These are phyloP conservation scores for Ips typographus DNA, from an alignment of 1,140 invertebrate genomes.

Conservation along the genomic window DNA sequence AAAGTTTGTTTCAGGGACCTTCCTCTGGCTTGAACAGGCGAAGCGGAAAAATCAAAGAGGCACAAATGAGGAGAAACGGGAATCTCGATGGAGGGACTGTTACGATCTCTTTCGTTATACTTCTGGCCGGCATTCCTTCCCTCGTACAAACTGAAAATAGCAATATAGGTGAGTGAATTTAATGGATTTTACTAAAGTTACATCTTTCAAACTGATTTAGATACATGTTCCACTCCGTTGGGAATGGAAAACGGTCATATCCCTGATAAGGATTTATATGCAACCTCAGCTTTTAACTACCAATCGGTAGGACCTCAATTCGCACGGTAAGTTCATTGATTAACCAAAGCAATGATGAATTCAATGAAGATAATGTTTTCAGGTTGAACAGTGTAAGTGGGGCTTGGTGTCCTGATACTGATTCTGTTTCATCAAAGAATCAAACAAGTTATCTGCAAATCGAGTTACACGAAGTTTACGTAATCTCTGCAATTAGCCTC, in stretches of 20 bases:
- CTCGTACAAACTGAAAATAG: background rate
- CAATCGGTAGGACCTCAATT: background rate
- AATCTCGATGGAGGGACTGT: background rate
- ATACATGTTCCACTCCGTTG: background rate
- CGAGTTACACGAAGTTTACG: background rate
- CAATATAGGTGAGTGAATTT: background rate
- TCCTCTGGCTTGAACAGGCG: background rate
- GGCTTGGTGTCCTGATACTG: conserved; percentile 1
- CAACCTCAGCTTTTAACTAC: background rate
- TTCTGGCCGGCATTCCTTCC: background rate
- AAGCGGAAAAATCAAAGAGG: background rate
- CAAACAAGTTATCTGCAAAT: background rate
- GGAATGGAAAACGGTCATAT: background rate
- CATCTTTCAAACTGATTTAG: background rate
- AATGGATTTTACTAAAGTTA: no score
- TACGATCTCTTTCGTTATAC: background rate
- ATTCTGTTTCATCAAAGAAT: background rate
- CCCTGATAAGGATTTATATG: background rate
- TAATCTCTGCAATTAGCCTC: background rate
- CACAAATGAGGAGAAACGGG: background rate
- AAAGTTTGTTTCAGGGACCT: no score
- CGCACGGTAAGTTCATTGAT: background rate
- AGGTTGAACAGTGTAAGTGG: background rate
- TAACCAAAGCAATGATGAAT: background rate
- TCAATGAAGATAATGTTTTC: background rate